Evolutionary conservation across 2,888 invertebrate species (phyloP).

Genomic region (Athalia rosae): DNA sequence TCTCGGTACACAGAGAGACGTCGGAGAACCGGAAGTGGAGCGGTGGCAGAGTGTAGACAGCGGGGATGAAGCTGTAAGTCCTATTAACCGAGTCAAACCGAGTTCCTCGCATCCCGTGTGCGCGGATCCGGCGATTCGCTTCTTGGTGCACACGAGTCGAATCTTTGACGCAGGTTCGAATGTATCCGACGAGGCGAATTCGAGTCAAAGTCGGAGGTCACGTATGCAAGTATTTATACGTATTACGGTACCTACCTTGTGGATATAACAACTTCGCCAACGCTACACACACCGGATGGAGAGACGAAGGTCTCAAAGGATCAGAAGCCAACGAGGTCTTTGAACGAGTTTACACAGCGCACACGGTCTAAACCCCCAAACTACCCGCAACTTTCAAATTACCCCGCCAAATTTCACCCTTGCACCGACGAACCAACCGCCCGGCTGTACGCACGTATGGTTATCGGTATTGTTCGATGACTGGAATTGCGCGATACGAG

Average conservation of each 20-base stretch:
- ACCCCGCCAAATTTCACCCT: neutral
- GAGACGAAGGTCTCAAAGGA: slow-evolving; percentile 30
- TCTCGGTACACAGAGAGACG: neutral
- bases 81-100: slow-evolving; percentile 11
- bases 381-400: slow-evolving; percentile 10
- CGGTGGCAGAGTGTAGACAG: neutral
- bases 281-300: neutral
- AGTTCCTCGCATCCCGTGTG: neutral
- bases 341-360: slow-evolving; percentile 22
- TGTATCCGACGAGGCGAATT: neutral
- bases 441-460: neutral
- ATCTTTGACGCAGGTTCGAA: neutral
- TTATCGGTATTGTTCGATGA: too few relatives aligned
- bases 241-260: slow-evolving; percentile 8
- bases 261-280: too few relatives aligned
- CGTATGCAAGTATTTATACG: slow-evolving; percentile 24
- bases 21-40: slow-evolving; percentile 13
- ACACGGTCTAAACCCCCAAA: neutral
- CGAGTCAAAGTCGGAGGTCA: slow-evolving; percentile 1
- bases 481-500: too few relatives aligned
- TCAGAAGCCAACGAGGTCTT: slow-evolving; percentile 27
- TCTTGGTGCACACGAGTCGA: neutral
- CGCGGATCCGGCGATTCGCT: slow-evolving; percentile 1
- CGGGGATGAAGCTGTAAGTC: slow-evolving; percentile 7
- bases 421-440: neutral